These are phyloP conservation scores for Xyrichtys novacula DNA, from an alignment of 2,797 vertebrate species.

Conservation along the genomic window DNA sequence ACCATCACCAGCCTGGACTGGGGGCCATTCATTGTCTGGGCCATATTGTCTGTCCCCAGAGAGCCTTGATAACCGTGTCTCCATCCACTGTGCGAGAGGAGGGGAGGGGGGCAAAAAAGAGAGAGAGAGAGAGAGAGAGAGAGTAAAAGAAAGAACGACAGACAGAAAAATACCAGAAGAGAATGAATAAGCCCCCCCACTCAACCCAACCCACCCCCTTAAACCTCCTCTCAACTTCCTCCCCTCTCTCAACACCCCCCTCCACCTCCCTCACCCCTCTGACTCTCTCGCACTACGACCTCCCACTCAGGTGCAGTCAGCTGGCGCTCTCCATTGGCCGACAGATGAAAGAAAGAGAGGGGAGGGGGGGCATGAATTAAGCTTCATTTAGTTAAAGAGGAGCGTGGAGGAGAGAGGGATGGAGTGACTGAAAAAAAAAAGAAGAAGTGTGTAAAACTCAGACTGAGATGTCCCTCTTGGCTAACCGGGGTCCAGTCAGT, in stretches of 20 bases:
- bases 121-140: slow-evolving; percentile 57
- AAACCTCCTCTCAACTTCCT: slow-evolving; percentile 34
- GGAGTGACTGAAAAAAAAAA: slow-evolving; percentile 26
- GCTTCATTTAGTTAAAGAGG: slow-evolving; percentile 17
- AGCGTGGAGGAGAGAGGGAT: slow-evolving; percentile 21
- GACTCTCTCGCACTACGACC: slow-evolving; percentile 59
- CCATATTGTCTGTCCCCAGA: slow-evolving; percentile 80
- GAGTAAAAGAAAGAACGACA: slow-evolving; percentile 69
- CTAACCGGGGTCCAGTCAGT: slow-evolving; percentile 71
- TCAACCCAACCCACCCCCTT: too few species aligned
- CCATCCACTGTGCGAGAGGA: slow-evolving; percentile 77
- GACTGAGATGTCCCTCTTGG: slow-evolving; percentile 38
- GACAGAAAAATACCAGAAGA: slow-evolving; percentile 83
- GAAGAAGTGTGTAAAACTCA: background rate
- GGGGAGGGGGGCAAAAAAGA: slow-evolving; percentile 35
- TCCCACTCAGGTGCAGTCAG: slow-evolving; percentile 76
- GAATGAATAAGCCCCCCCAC: slow-evolving; percentile 77
- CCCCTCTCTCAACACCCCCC: slow-evolving; percentile 48
- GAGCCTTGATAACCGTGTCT: slow-evolving; percentile 89
- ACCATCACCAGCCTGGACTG: slow-evolving; percentile 71
- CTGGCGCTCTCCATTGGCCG: slow-evolving; percentile 73
- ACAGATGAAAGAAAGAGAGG: slow-evolving; percentile 40
- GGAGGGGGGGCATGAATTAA: slow-evolving; percentile 23
- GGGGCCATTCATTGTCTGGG: slow-evolving; percentile 81
- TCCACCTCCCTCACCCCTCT: slow-evolving; percentile 38